Evolutionary conservation across 2,113 vertebrate genomes (phyloP), one percentile per base, ranked within the genome.

Genomic region (Aptenodytes patagonicus): DNA sequence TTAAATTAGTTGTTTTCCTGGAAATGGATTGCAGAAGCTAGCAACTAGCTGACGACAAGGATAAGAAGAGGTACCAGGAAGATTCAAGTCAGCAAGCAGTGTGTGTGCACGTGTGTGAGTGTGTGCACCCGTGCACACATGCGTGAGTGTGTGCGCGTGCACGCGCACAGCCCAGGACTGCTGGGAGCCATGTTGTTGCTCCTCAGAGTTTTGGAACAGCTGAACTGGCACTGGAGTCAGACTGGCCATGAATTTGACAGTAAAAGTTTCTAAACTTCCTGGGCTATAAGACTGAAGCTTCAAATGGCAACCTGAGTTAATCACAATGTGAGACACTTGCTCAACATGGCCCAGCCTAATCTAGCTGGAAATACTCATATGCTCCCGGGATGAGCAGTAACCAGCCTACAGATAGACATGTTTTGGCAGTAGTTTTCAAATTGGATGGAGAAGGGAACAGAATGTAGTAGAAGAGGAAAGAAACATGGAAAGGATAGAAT

Each of bases 71-170:
- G 12, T 75, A 55, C 57, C 24, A 40, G 32, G 29, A 92, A 46
- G 51, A 51, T 26, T 47, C 7, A 42, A 73, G n/a, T 72, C 42
- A 34, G 22, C 58, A 52, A 70, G 61, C 34, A 20, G 7, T 8
- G 7, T 25, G 16, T 28, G 28, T 18, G 61, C 6, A 2, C 4
- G 19, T 40, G n/a, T n/a, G 14, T 10, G 26, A 28, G 65, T 6
- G 3, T 29, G 7, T 22, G 47, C 3, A 2, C 17, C 7, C 0
- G 1, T n/a, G n/a, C 16, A 16, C 40, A 8, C 1, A 5, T 22
- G 14, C 1, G 9, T 6, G 21, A 6, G 17, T 54, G 29, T 0
- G 3, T 9, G 5, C 6, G 9, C 5, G 10, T 14, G 36, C 21
- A 7, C 1, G 11, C 17, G 29, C 2, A 3, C 40, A 42, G 44